Evolutionary conservation across 1,140 invertebrate species (phyloP).

Genomic region (Orchestia grillus): DNA sequence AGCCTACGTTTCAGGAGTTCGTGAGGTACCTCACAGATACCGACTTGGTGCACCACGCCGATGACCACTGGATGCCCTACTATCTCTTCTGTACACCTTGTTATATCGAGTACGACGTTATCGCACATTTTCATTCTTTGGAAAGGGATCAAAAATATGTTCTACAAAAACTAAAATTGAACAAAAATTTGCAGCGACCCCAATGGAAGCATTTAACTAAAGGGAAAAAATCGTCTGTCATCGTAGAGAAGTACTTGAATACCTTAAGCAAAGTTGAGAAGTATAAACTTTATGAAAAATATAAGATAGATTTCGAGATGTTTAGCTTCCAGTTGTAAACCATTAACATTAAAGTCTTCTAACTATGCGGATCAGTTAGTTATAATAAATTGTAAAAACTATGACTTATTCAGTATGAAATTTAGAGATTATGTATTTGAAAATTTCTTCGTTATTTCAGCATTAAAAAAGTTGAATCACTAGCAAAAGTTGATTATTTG

Average conservation of each 20-base stretch:
- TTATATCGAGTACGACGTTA: constrained; percentile 81
- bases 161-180: constrained; percentile 76
- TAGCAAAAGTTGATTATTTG: too few species aligned
- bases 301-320: constrained; percentile 82
- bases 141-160: constrained; percentile 81
- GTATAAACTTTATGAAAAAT: constrained; percentile 78
- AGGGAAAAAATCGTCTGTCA: constrained; percentile 71
- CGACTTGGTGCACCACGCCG: constrained; percentile 69
- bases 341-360: not conserved
- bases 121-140: constrained; percentile 90
- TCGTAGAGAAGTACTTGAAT: constrained; percentile 79
- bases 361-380: not conserved
- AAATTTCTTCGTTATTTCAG: too few species aligned
- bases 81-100: constrained; percentile 83
- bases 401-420: too few species aligned
- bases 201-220: constrained; percentile 84
- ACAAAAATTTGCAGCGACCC: constrained; percentile 80
- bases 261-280: constrained; percentile 76
- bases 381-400: not conserved
- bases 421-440: too few species aligned
- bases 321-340: constrained; percentile 76
- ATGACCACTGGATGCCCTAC: constrained; percentile 83
- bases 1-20: constrained; percentile 81
- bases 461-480: too few species aligned
- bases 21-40: constrained; percentile 72